Percentiles rank a stretch among this genome's conserved stretches.
phyloP scores from a whole-genome alignment of 2,113 vertebrate genomes.

The Dinomys branickii region DNA sequence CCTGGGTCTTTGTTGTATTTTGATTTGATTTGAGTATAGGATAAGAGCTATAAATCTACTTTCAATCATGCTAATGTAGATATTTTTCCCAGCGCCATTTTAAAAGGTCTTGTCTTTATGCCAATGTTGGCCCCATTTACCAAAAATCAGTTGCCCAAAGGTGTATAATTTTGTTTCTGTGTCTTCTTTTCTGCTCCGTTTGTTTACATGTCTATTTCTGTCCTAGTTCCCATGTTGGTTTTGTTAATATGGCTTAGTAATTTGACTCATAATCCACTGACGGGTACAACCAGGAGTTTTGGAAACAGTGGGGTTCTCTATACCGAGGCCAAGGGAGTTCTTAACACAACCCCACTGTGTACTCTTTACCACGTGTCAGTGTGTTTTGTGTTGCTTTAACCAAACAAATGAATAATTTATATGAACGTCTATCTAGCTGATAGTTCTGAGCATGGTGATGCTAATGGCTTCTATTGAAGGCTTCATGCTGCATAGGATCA shows the following conservation, averaged over 20 bases:
- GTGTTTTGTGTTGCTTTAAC: neutral
- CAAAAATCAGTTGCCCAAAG: neutral
- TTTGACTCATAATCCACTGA: neutral
- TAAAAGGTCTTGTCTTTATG: neutral
- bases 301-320: neutral
- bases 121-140: neutral
- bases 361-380: neutral
- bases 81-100: neutral
- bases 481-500: neutral
- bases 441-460: too few species aligned
- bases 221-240: neutral
- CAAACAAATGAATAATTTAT: neutral
- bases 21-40: neutral
- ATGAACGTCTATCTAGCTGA: neutral
- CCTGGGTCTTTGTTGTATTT: neutral
- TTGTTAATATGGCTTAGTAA: neutral
- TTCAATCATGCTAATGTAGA: neutral
- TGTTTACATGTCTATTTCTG: neutral
- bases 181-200: neutral
- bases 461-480: too few species aligned
- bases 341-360: neutral
- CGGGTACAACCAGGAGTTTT: neutral
- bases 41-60: neutral
- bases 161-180: neutral
- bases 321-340: neutral